phyloP scores from a whole-genome alignment of 2,797 vertebrate species.

The Acestrorhynchus altus region DNA sequence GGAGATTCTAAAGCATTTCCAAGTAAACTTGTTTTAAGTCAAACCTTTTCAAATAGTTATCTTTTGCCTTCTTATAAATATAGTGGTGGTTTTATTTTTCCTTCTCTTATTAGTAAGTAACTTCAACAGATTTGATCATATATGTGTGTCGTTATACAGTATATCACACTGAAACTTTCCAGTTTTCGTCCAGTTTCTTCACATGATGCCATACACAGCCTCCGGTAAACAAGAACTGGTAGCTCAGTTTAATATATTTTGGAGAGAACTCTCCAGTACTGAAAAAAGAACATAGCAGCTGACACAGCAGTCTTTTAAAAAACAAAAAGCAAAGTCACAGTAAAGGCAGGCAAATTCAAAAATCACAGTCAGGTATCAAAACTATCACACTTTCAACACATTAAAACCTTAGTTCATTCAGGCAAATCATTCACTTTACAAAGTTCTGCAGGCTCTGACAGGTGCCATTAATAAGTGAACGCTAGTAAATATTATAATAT shows the following conservation, averaged over 20 bases:
- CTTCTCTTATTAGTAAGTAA: background rate
- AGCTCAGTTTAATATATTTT: background rate
- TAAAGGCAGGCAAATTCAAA: background rate
- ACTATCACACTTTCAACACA: background rate
- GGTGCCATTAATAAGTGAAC: background rate
- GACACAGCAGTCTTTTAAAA: no score
- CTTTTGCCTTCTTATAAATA: background rate
- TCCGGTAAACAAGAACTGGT: background rate
- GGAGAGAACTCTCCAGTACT: no score
- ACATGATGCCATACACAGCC: no score
- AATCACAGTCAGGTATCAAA: slow-evolving; percentile 1
- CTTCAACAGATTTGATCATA: no score
- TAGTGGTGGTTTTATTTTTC: background rate
- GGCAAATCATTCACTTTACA: background rate
- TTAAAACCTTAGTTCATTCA: background rate
- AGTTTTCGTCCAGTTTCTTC: background rate
- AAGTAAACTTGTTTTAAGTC: background rate
- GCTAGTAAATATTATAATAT: background rate
- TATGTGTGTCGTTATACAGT: no score
- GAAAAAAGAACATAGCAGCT: background rate
- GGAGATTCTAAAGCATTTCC: background rate
- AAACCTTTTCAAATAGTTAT: background rate
- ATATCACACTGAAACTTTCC: no score
- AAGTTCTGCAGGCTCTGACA: background rate
- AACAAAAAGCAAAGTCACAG: slow-evolving; percentile 25